Percentiles rank a stretch among this genome's conserved stretches.
Conservation (phyloP, 1,140 invertebrate species). For the Metaphire vulgaris region DNA sequence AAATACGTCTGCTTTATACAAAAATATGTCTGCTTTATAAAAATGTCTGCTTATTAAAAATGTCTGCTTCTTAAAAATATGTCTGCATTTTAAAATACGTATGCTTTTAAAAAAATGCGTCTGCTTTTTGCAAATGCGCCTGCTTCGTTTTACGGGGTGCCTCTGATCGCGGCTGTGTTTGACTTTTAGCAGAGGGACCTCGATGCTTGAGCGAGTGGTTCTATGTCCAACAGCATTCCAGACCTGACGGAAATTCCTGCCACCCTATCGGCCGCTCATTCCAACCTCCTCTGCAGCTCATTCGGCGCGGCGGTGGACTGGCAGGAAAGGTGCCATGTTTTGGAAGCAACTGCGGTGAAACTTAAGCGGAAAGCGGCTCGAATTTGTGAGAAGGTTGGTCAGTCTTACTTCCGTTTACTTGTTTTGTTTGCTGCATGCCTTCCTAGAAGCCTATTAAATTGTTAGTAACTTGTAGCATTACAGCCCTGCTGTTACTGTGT, state of each 20-base stretch:
- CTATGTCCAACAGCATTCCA: neutral
- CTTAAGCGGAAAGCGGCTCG: neutral
- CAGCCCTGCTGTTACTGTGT: no score
- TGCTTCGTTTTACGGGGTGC: no score
- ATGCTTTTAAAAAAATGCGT: no score
- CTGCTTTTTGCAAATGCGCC: no score
- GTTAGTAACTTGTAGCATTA: neutral
- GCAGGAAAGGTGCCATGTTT: neutral
- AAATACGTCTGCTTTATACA: no score
- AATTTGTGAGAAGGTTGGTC: neutral
- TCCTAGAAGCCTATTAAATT: neutral
- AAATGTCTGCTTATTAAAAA: no score
- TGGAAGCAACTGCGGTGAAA: neutral
- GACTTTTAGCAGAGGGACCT: no score
- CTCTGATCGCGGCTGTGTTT: no score
- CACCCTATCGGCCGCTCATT: neutral
- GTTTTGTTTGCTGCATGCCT: neutral
- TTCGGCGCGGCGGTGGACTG: neutral
- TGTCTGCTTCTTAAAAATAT: no score
- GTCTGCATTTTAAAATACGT: no score
- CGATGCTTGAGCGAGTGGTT: no score
- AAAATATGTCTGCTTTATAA: no score
- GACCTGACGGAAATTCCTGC: neutral
- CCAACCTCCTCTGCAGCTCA: neutral
- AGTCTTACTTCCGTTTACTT: neutral